Conservation (phyloP, 2,888 invertebrate genomes). For the Tromatobia lineatoria region DNA sequence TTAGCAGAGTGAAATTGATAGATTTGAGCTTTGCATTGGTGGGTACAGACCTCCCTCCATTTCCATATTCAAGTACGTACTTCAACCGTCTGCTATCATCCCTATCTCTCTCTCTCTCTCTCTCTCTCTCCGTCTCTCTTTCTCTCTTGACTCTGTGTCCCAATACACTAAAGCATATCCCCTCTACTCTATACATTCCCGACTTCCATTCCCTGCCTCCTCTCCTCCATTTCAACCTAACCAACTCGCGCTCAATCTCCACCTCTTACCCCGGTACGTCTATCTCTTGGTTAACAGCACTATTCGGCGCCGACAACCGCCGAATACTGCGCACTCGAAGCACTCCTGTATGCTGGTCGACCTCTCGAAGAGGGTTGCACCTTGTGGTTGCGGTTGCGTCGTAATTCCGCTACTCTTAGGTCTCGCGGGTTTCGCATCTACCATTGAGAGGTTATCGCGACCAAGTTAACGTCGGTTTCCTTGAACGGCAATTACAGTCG, state of each 20-base stretch:
- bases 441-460: constrained; percentile 42
- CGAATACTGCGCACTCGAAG: constrained; percentile 47
- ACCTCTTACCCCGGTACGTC: constrained; percentile 11
- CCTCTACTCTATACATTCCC: constrained; percentile 34
- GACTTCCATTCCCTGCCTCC: constrained; percentile 45
- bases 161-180: constrained; percentile 59
- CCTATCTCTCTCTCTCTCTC: constrained; percentile 55
- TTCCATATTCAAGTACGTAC: constrained; percentile 81
- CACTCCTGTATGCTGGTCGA: constrained; percentile 13
- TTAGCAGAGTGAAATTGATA: constrained; percentile 81
- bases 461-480: constrained; percentile 46
- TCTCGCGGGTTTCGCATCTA: constrained; percentile 10
- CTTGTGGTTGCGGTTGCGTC: constrained; percentile 28
- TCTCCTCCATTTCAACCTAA: constrained; percentile 44
- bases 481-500: constrained; percentile 56
- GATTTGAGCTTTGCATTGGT: constrained; percentile 81
- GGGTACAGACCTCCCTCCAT: constrained; percentile 73
- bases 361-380: constrained; percentile 25
- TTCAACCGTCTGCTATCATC: constrained; percentile 70
- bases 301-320: constrained; percentile 30
- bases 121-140: constrained; percentile 67
- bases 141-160: constrained; percentile 63
- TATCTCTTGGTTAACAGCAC: constrained; percentile 22
- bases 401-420: constrained; percentile 1
- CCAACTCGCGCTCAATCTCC: constrained; percentile 41